phyloP scores from a whole-genome alignment of 1,140 invertebrate species.

The Armadillidium nasatum region DNA sequence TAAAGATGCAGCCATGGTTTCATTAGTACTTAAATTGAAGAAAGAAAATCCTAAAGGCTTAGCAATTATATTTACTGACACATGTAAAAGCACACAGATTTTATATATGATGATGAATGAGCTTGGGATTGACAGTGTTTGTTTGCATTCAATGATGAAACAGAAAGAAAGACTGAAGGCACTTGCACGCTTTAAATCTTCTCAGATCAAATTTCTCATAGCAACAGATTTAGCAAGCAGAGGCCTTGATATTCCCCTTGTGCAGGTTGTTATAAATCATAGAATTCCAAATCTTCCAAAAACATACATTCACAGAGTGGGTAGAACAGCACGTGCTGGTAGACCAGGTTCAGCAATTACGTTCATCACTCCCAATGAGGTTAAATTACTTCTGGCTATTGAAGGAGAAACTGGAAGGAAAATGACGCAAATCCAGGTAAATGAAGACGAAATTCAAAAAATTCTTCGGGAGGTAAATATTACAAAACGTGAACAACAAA shows the following conservation, averaged over 20 bases:
- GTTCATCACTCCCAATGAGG: conserved; percentile 85
- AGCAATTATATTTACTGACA: conserved; percentile 3
- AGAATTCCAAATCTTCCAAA: conserved; percentile 81
- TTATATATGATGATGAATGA: conserved; percentile 66
- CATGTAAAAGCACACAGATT: conserved; percentile 19
- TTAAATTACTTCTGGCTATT: conserved; percentile 77
- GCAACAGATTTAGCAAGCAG: conserved; percentile 95
- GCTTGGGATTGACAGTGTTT: conserved; percentile 79
- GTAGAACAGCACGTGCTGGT: conserved; percentile 89
- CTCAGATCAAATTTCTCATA: conserved; percentile 76
- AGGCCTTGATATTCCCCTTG: conserved; percentile 74
- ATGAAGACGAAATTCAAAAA: conserved; percentile 70
- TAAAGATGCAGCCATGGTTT: not conserved
- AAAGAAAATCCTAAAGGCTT: not conserved
- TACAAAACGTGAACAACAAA: conserved; percentile 82
- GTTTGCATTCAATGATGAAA: conserved; percentile 77
- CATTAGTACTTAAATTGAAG: not conserved
- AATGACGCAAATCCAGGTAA: conserved; percentile 68
- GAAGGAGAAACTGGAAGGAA: conserved; percentile 79
- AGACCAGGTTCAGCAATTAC: conserved; percentile 79
- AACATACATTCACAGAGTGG: conserved; percentile 95
- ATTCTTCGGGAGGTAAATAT: conserved; percentile 89
- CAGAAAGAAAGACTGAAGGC: conserved; percentile 74
- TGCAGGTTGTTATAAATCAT: conserved; percentile 90
- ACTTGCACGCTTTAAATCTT: conserved; percentile 79